Base-by-base conservation (phyloP, 2,888 invertebrate genomes). In the Eudasyphora cyanicolor region DNA sequence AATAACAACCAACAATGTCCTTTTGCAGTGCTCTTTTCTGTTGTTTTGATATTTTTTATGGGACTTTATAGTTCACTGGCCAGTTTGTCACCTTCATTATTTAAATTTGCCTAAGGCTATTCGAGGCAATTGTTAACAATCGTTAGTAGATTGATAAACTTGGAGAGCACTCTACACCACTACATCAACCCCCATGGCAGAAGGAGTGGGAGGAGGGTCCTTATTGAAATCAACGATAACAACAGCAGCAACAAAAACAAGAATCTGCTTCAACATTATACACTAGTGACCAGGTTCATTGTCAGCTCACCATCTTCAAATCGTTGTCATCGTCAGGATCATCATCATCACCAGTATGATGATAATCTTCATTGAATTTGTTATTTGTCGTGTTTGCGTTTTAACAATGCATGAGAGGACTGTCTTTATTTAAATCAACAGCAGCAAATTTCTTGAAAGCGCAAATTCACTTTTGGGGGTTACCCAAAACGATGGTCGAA, bases 351-450 rank as follows among this genome's bases (percentile, higher is more conserved):
- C 10, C 45, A 42, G 42, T 14, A 4, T 24, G 45, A 42, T 42
- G 24, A 24, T 45, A 42, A 42, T 42, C 69, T 45, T 69, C 69
- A 71, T 51, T 54, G 54, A 51, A 49, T 29, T 71, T 19, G n/a
- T 71, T 49, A 71, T 51, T 51, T 51, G 51, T 51, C 29, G 19
- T 64, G 42, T 67, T 67, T 67, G 35, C 42, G 21, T 67, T 42
- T 60, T 42, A 67, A 42, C 67, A 67, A 67, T 67, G 67, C 67
- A 67, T 67, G 67, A 67, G 67, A 67, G 67, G 42, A 67, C 42
- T 42, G 29, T 14, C 21, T 67, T 67, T 67, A 67, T 67, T 67
- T 42, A 38, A 38, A 27, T 27, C 57, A 24, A 42, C 42, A 67
- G 7, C 21, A 67, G 45, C n/a, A 45, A 12, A 67, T 67, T 67